Conservation (phyloP, 2,797 vertebrate genomes). For the Sebastes reedi region DNA sequence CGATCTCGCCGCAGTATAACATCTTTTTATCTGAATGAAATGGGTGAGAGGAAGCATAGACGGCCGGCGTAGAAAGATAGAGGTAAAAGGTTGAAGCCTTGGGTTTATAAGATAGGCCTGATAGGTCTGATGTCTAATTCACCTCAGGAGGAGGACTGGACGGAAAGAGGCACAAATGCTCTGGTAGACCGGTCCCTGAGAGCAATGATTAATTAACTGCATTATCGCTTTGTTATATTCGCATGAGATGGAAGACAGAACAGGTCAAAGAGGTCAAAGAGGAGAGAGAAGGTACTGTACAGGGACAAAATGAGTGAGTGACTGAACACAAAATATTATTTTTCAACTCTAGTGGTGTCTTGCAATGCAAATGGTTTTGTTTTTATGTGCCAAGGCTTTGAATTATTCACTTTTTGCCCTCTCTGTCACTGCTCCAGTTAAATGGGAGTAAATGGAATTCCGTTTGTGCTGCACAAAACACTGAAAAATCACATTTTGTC, state of each 20-base stretch:
- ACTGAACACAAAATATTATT: neutral
- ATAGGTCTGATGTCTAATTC: conserved; percentile 35
- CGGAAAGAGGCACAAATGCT: neutral
- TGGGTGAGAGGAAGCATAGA: conserved; percentile 17
- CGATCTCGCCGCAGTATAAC: conserved; percentile 41
- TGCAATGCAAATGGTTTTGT: neutral
- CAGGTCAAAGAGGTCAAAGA: neutral
- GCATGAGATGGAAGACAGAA: neutral
- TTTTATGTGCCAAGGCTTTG: neutral
- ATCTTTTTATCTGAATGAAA: conserved; percentile 56
- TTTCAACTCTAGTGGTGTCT: neutral
- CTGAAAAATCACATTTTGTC: neutral
- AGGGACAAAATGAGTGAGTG: neutral
- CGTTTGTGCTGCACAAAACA: neutral
- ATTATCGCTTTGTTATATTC: conserved; percentile 32
- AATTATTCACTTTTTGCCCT: neutral
- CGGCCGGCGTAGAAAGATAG: conserved; percentile 14
- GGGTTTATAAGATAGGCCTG: conserved; percentile 40
- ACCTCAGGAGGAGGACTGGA: conserved; percentile 7
- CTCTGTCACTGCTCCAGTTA: neutral
- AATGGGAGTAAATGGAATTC: neutral
- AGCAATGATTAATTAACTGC: conserved; percentile 44
- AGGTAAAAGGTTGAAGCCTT: conserved; percentile 57
- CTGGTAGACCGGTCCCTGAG: conserved; percentile 13
- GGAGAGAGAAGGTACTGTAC: neutral